phyloP scores from a whole-genome alignment of 2,797 vertebrate species.

The Champsocephalus gunnari region DNA sequence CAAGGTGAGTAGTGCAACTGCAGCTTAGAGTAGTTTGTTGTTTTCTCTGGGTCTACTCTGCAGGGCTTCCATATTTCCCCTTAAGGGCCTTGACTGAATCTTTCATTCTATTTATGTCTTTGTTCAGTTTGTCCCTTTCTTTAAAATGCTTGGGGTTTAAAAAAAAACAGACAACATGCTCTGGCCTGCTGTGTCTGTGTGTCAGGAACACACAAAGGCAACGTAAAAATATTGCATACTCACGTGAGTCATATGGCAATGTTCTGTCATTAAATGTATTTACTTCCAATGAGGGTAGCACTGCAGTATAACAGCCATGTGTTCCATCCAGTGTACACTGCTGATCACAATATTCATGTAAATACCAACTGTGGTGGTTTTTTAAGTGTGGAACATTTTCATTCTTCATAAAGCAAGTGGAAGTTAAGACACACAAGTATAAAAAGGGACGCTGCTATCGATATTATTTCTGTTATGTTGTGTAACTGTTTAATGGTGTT shows the following conservation, averaged over 20 bases:
- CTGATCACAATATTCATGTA: no score
- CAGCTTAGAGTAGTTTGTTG: constrained; percentile 72
- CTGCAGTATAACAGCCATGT: not conserved
- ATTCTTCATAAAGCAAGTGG: no score
- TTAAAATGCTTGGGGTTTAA: constrained; percentile 25
- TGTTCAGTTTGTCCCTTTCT: constrained; percentile 30
- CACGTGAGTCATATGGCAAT: not conserved
- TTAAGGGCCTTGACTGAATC: constrained; percentile 50
- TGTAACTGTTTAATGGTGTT: no score
- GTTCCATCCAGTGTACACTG: no score
- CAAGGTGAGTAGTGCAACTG: constrained; percentile 71
- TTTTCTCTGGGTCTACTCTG: constrained; percentile 52
- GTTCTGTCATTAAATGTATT: not conserved
- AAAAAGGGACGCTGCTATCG: no score
- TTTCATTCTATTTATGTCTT: constrained; percentile 57
- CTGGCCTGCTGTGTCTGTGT: constrained; percentile 35
- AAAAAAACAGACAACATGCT: constrained; percentile 61
- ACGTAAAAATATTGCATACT: not conserved
- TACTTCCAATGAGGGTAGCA: not conserved
- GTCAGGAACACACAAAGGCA: constrained; percentile 34
- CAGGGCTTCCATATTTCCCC: constrained; percentile 60
- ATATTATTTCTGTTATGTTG: no score
- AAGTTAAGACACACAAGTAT: no score
- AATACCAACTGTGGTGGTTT: no score
- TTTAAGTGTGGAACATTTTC: no score